phyloP scores from a whole-genome alignment of 2,888 invertebrate genomes.

The Leucoptera coffeella region DNA sequence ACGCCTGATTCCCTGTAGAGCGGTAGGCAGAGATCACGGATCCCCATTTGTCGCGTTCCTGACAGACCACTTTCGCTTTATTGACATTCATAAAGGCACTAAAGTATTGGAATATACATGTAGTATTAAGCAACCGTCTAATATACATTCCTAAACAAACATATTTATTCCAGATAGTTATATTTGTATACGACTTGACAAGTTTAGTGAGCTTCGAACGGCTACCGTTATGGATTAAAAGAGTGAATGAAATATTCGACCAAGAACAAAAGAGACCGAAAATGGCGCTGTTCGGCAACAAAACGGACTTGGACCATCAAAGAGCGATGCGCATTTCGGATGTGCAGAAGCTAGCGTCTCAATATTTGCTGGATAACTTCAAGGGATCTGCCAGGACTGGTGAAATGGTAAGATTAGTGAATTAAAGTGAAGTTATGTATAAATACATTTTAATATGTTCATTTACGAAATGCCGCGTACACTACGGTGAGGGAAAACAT shows the following conservation, averaged over 20 bases:
- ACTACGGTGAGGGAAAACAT: too few relatives aligned
- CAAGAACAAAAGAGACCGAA: conserved; percentile 41
- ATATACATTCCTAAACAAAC: too few relatives aligned
- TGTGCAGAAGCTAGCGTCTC: conserved; percentile 59
- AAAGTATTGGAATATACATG: too few relatives aligned
- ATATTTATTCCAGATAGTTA: conserved; percentile 58
- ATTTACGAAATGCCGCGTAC: too few relatives aligned
- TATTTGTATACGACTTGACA: conserved; percentile 81
- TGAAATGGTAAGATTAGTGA: conserved; percentile 62
- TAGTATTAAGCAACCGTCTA: too few relatives aligned
- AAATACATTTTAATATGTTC: too few relatives aligned
- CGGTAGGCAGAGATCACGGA: too few relatives aligned
- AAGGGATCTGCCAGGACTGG: conserved; percentile 68
- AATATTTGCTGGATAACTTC: conserved; percentile 54
- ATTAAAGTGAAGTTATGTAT: too few relatives aligned
- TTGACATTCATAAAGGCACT: too few relatives aligned
- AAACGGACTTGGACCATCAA: conserved; percentile 70
- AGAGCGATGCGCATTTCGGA: conserved; percentile 59
- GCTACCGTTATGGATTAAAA: conserved; percentile 63
- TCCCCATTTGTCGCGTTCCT: too few relatives aligned
- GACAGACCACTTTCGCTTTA: too few relatives aligned
- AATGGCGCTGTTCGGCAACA: conserved; percentile 62
- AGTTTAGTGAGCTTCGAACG: conserved; percentile 74
- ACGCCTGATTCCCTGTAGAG: too few relatives aligned
- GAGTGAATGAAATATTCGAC: conserved; percentile 35